phyloP scores from a whole-genome alignment of 2,797 vertebrate species.

The Phoeniculus purpureus region DNA sequence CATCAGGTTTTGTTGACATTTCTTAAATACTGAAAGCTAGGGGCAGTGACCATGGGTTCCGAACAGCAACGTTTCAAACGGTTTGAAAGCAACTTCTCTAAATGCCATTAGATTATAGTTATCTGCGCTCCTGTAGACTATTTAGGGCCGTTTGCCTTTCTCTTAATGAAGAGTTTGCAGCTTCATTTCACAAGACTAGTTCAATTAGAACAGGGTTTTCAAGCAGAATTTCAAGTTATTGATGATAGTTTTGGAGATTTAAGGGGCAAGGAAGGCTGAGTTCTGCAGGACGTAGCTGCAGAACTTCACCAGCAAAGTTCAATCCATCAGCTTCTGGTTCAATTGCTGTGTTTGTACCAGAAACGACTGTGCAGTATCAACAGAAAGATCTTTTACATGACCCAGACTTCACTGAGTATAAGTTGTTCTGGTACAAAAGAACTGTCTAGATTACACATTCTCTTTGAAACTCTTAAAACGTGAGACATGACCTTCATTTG shows the following conservation, averaged over 20 bases:
- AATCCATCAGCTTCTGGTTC: neutral
- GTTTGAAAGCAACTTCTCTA: constrained; percentile 13
- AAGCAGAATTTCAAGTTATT: neutral
- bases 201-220: neutral
- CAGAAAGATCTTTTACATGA: neutral
- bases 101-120: neutral
- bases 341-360: neutral
- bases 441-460: neutral
- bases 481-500: neutral
- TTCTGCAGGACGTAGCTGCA: neutral
- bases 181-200: neutral
- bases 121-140: neutral
- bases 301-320: neutral
- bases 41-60: neutral
- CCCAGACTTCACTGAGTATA: neutral
- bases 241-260: neutral
- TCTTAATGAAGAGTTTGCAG: neutral
- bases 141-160: neutral
- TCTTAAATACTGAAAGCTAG: neutral
- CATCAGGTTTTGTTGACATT: neutral
- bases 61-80: neutral
- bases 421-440: neutral
- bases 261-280: neutral
- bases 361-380: fast-evolving
- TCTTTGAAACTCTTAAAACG: neutral